Base-by-base conservation (phyloP, 2,888 invertebrate genomes). In the Chromoteleia sp. region DNA sequence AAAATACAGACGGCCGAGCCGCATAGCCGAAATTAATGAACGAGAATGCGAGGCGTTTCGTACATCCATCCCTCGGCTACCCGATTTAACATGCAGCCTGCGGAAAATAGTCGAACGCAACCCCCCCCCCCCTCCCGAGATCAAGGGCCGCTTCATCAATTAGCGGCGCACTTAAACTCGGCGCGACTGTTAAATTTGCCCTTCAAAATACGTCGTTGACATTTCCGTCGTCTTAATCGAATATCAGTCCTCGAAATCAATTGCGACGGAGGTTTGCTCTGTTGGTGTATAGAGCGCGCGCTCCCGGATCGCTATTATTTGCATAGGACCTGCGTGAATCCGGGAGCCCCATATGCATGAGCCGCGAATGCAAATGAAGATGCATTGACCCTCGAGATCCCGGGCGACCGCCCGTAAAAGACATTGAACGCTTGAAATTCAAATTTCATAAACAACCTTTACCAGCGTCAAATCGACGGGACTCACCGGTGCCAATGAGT, bases 351-450 rank as follows among this genome's bases (percentile, higher is more conserved):
- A 65, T 74, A 74, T 74, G 74, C 65, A 74, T 74, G 74, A 74
- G 48, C 45, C 73, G 61, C 75, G 65, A 30, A 67, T 65, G 74
- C 74, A 58, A 65, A 74, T 70, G 48, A 43, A 45, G 70, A 70
- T 58, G 74, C 65, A 65, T 75, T 75, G 75, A 75, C 75, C 75
- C 75, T 75, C 67, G 75, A 74, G 54, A 65, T 48, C 59, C 58
- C 70, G 30, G 8, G 58, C 71, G 39, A 48, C 58, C 41, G 48
- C 39, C 70, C 50, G 50, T 59, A 74, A 75, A 75, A 75, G 75
- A 75, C 75, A 65, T 65, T 74, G 67, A 75, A 39, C 58, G 67
- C 58, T 75, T 67, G 75, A 67, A 67, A 75, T 75, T 45, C 58
- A 75, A 67, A 75, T 75, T 67, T 59, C 50, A 65, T 65, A 75